Base-by-base conservation (phyloP, 2,888 invertebrate species). In the Pyrgus malvae region DNA sequence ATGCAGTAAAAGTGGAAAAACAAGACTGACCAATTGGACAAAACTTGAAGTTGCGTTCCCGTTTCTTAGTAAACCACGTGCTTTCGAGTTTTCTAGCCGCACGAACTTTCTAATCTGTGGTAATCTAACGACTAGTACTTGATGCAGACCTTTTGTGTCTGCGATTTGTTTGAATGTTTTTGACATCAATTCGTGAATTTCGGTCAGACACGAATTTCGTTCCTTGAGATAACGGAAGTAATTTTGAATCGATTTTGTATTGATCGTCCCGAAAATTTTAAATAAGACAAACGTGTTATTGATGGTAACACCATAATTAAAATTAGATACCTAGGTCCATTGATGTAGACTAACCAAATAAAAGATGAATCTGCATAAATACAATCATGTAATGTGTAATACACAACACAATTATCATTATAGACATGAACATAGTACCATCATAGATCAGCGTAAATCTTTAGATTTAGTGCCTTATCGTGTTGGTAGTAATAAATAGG, bases 101-200 rank as follows among this genome's bases (percentile, higher is more conserved):
- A 57, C 45, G 55, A 63, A 74, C 73, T 74, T 74, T 74, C 74
- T 71, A 71, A 69, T 65, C 61, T 58, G 59, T 57, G 62, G 57
- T 61, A 62, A 53, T 53, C 45, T 44, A 29, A 45, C 37, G 27
- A 35, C 16, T 44, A 45, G 29, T 23, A 45, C 51, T 53, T 45
- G 53, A 5, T 19, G 44, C 19, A 29, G 27, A 53, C 53, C 37
- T 53, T 45, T 53, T 53, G 45, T 53, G 25, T 45, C 38, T 45
- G 25, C 27, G 25, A 31, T 29, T 9, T 21, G 25, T 41, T 41
- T 42, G 14, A 27, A 42, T 27, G 35, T 35, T 37, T 19, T 45
- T 53, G 38, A 29, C 53, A 53, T 45, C 44, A 29, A 44, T 44
- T 45, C 12, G 17, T 16, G 3, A 11, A 31, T 40, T 51, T 45